Evolutionary conservation across 2,797 vertebrate genomes (phyloP).

Genomic region (Myotis myotis): DNA sequence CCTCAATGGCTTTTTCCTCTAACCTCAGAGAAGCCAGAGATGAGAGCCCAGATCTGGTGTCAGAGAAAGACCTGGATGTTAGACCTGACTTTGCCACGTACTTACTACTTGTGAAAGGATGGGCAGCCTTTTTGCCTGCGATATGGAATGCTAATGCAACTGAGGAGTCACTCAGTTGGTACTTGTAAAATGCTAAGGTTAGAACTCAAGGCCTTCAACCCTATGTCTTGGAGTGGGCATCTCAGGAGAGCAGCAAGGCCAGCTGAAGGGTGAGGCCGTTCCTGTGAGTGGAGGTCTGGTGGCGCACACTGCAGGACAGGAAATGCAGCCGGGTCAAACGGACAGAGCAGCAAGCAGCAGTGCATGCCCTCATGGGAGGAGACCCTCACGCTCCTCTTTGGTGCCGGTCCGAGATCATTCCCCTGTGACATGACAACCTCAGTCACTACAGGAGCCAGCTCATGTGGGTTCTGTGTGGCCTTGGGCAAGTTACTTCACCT

Average conservation of each 20-base stretch:
- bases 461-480: not conserved
- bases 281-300: not conserved
- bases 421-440: not conserved
- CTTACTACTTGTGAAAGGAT: not conserved
- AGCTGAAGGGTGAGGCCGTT: not conserved
- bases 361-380: fast-evolving
- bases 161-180: not conserved
- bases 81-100: not conserved
- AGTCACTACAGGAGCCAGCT: not conserved
- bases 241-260: not conserved
- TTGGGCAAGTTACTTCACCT: not conserved
- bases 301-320: not conserved
- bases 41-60: not conserved
- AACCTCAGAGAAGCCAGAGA: not conserved
- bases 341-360: not conserved
- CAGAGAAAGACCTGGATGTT: not conserved
- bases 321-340: not conserved
- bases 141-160: not conserved
- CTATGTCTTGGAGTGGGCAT: not conserved
- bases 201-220: not conserved
- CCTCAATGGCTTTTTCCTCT: not conserved
- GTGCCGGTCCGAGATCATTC: not conserved
- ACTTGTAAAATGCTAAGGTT: not conserved
- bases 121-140: not conserved
- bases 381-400: not conserved